Evolutionary conservation across 1,140 invertebrate species (phyloP).

Genomic region (Polyergus mexicanus): DNA sequence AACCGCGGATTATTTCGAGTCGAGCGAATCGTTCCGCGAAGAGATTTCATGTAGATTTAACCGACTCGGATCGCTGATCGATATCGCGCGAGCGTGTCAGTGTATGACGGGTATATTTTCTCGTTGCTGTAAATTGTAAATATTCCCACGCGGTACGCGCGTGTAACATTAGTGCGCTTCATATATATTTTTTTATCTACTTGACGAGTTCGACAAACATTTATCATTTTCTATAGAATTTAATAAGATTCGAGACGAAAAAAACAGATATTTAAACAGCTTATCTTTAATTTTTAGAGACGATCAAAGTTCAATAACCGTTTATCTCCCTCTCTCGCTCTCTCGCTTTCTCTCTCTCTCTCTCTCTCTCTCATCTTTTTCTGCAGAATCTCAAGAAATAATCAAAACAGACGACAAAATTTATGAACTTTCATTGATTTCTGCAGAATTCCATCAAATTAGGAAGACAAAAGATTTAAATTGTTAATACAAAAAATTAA

Average conservation of each 20-base stretch:
- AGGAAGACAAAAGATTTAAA: not conserved
- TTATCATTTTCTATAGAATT: not conserved
- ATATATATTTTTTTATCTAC: slow-evolving; percentile 7
- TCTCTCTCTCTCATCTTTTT: too few relatives aligned
- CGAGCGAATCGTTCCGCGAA: slow-evolving; percentile 22
- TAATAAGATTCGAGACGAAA: not conserved
- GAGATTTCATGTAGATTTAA: slow-evolving; percentile 36
- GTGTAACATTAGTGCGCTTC: slow-evolving; percentile 16
- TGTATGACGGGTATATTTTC: slow-evolving; percentile 27
- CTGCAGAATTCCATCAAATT: not conserved
- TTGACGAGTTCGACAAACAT: not conserved
- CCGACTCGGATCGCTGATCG: slow-evolving; percentile 19
- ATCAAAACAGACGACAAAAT: not conserved
- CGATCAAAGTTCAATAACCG: slow-evolving; percentile 32
- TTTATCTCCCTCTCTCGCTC: not conserved
- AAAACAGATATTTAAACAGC: not conserved
- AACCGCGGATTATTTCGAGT: slow-evolving; percentile 18
- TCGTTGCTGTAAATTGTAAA: slow-evolving; percentile 6
- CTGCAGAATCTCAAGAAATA: not conserved
- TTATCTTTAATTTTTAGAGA: slow-evolving; percentile 44
- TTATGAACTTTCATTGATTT: not conserved
- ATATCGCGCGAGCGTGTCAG: slow-evolving; percentile 49
- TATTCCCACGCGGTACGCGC: not conserved
- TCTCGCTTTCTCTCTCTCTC: too few relatives aligned
- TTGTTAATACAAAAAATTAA: not conserved